Percentiles rank a stretch among this genome's conserved stretches.
Evolutionary conservation across 2,888 invertebrate species (phyloP).

Genomic region (Leucophenga montana): DNA sequence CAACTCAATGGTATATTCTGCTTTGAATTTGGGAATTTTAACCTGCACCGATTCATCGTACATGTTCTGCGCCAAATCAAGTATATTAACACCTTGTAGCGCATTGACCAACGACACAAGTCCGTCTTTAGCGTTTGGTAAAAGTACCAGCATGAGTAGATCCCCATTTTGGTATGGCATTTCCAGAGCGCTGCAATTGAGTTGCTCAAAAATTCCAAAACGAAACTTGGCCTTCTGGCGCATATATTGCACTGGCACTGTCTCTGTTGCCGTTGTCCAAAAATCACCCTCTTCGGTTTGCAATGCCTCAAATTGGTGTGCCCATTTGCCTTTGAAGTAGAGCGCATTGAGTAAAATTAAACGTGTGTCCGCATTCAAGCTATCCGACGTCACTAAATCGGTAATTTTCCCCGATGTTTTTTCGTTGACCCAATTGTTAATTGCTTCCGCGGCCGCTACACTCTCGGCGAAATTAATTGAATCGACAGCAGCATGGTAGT

Average conservation of each 20-base stretch:
- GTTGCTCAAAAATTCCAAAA: slow-evolving; percentile 72
- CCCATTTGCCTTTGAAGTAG: slow-evolving; percentile 87
- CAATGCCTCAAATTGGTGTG: slow-evolving; percentile 76
- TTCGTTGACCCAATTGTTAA: slow-evolving; percentile 85
- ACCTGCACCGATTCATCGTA: slow-evolving; percentile 66
- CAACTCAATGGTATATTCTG: slow-evolving; percentile 81
- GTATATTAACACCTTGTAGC: slow-evolving; percentile 75
- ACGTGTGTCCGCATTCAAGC: slow-evolving; percentile 75
- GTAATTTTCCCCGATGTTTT: slow-evolving; percentile 87
- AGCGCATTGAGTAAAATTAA: slow-evolving; percentile 86
- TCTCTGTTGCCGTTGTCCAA: slow-evolving; percentile 74
- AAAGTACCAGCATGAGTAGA: slow-evolving; percentile 81
- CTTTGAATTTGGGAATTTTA: slow-evolving; percentile 84
- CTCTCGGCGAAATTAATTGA: slow-evolving; percentile 77
- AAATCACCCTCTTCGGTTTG: slow-evolving; percentile 79
- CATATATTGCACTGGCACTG: slow-evolving; percentile 81
- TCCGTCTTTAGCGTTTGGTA: slow-evolving; percentile 81
- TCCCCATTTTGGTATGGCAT: slow-evolving; percentile 80
- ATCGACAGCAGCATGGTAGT: slow-evolving; percentile 79
- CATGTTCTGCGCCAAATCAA: slow-evolving; percentile 68
- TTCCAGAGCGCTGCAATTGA: slow-evolving; percentile 77
- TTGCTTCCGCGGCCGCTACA: slow-evolving; percentile 76
- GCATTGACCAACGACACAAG: slow-evolving; percentile 77
- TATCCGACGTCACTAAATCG: slow-evolving; percentile 79
- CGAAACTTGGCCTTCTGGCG: slow-evolving; percentile 73